Evolutionary conservation across 1,140 invertebrate species (phyloP), one percentile per base, ranked within the genome.

Genomic region (Pteromalus puparum): DNA sequence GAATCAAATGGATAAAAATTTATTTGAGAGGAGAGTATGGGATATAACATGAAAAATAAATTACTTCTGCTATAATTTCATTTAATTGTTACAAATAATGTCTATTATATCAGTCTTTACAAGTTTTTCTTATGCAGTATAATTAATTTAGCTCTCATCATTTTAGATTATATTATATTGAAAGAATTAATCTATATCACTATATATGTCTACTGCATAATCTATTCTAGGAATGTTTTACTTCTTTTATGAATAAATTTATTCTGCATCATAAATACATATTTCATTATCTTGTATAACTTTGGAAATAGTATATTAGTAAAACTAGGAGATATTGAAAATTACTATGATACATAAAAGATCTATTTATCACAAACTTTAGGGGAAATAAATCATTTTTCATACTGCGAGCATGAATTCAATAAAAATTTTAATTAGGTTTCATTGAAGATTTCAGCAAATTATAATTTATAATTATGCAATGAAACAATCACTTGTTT

Each of bases 41-140:
- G 15, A 15, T 18, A 48, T 48, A 61, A 7, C 15, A 21, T 21
- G 6, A 61, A 21, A 61, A 21, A 61, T 61, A 21, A 61, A 61
- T 48, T 13, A 13, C 4, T 61, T 61, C 18, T 61, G 53, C 53
- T 61, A 7, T 61, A 61, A 61, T 61, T 61, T 61, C 53, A 21
- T 5, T 61, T n/a, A 61, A 61, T 61, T 61, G 7, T 61, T 53
- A 53, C 3, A 21, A 61, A 61, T 61, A 61, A 61, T 61, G 21
- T 61, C 53, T 61, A 61, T 61, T n/a, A 61, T 61, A 61, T 61
- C 53, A 61, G 53, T 61, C 53, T 61, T 61, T 61, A 61, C 53
- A 21, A 21, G 53, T 61, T 61, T 61, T 61, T 61, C 53, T 61
- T 61, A 61, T 61, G 7, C 21, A 61, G 21, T 61, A 61, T 61